Base-by-base conservation (phyloP, 1,140 invertebrate genomes). In the Gonioctena quinquepunctata region DNA sequence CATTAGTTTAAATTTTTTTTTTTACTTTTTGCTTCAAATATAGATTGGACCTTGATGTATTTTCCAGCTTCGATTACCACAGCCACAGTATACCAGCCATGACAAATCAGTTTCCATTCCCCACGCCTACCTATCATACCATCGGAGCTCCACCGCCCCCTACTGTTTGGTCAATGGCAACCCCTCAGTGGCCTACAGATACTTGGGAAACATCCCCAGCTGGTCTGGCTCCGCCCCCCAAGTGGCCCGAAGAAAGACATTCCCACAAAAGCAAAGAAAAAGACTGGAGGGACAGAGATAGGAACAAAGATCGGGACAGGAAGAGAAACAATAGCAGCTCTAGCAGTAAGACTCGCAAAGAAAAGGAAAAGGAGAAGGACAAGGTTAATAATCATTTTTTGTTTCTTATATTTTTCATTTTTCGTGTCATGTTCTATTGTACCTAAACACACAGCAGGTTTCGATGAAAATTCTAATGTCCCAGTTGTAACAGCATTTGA, bases 341-440 rank as follows among this genome's bases (percentile, higher is more conserved):
- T 19, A 59, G 63, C 4, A 73, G 68, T 26, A 77, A 74, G 27
- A 71, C 33, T 42, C 33, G 33, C 33, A 42, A 69, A n/a, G 84
- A 84, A 69, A 84, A 83, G 66, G 80, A 83, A 13, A 84, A 84
- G 57, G 82, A 82, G n/a, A 78, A 66, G 52, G 78, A 73, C 13
- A 54, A 54, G 11, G 52, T 54, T 11, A n/a, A 6, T 42, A 42
- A 7, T 42, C n/a, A 7, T 42, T 7, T n/a, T 7, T 42, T 42
- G 6, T 42, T 42, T 42, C 33, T n/a, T 42, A 42, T 7, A 42
- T 7, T 42, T 42, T 7, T 42, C 19, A 18, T 27, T 61, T 26
- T 13, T 27, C 19, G n/a, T n/a, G n/a, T n/a, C n/a, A n/a, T n/a
- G n/a, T n/a, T n/a, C n/a, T n/a, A n/a, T n/a, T n/a, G n/a, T n/a